These are phyloP conservation scores for Barnardius zonarius DNA, from an alignment of 2,113 vertebrate species.

Conservation along the genomic window DNA sequence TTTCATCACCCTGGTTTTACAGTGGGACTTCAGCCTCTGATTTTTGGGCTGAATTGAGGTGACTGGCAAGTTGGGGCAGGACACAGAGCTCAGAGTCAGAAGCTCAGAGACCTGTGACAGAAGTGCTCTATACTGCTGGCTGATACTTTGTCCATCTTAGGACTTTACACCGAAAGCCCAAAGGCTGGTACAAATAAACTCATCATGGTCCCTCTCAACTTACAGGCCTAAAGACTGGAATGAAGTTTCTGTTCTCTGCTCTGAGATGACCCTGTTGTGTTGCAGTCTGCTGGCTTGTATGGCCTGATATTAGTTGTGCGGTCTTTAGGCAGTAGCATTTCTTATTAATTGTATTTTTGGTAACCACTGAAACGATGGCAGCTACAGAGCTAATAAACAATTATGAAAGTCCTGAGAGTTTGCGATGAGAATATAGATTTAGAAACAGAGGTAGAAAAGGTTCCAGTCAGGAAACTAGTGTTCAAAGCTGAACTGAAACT, in stretches of 20 bases:
- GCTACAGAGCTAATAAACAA: background rate
- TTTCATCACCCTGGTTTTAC: background rate
- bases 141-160: background rate
- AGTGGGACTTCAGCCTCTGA: background rate
- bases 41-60: background rate
- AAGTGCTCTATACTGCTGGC: background rate
- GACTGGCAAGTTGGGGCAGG: background rate
- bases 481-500: background rate
- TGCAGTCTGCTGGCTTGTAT: background rate
- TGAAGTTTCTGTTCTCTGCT: background rate
- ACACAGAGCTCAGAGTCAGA: background rate
- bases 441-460: background rate
- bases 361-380: background rate
- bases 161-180: background rate
- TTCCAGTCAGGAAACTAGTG: background rate
- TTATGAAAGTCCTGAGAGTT: background rate
- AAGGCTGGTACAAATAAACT: rapidly evolving
- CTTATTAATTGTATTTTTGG: background rate
- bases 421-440: background rate
- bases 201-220: background rate
- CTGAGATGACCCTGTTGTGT: background rate
- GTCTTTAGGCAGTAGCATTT: background rate
- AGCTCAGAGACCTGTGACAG: background rate
- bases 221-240: background rate
- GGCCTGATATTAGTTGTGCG: background rate